These are phyloP conservation scores for Poicephalus gulielmi DNA, from an alignment of 2,113 vertebrate genomes.

Conservation along the genomic window DNA sequence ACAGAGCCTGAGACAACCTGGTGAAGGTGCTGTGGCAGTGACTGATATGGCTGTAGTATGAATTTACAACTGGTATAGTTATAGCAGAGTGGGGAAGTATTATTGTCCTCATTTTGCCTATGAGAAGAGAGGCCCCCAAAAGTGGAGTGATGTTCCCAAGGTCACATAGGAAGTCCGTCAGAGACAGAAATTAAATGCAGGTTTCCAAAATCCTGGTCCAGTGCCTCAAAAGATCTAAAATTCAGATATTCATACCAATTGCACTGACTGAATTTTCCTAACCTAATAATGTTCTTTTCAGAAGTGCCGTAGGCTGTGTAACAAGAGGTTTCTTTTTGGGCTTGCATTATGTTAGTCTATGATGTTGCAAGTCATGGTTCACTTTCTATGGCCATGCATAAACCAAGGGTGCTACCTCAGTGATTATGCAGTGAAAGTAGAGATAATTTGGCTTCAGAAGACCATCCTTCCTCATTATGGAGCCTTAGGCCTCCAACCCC, in stretches of 20 bases:
- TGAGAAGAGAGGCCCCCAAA: neutral
- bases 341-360: neutral
- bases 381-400: neutral
- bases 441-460: neutral
- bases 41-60: neutral
- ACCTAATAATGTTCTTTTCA: neutral
- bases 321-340: neutral
- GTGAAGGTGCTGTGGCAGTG: neutral
- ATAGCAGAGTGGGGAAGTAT: neutral
- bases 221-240: constrained; percentile 2
- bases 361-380: neutral
- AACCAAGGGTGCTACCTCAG: neutral
- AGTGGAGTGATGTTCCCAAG: neutral
- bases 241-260: neutral
- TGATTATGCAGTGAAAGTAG: neutral
- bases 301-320: neutral
- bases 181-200: neutral
- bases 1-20: neutral
- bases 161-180: neutral
- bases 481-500: neutral
- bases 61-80: neutral
- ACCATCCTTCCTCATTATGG: neutral
- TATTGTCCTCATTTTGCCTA: accelerated
- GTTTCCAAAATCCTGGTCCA: neutral
- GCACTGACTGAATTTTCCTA: neutral